Base-by-base conservation (phyloP, 2,888 invertebrate species). In the Tineola bisselliella region DNA sequence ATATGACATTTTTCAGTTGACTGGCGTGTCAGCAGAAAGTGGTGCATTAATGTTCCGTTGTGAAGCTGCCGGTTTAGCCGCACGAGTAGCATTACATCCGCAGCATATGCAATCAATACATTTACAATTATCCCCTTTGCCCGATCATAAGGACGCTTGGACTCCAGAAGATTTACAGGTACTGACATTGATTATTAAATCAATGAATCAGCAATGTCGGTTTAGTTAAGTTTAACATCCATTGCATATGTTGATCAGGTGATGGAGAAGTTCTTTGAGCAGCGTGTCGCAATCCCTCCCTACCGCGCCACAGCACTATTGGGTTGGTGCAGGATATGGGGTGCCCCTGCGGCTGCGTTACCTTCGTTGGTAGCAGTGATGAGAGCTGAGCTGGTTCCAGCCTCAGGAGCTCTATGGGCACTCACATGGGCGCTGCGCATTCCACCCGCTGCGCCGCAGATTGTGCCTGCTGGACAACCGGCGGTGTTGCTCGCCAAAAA, bases 321-420 rank as follows among this genome's bases (percentile, higher is more conserved):
- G 66, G 95, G 96, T 18, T 97, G 97, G 84, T 92, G 93, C 62
- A 91, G 92, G 63, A 91, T 96, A 77, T 87, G 97, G 70, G 94
- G 93, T 72, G 93, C 95, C 59, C 96, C 96, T 4, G 90, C 91
- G 25, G 93, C 93, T 66, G 95, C 97, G 62, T 90, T 98, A 62
- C 95, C 96, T 71, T 96, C 98, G 79, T 95, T 96, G 73, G 92
- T 97, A 67, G 94, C 97, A 78, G 92, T 97, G 62, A 94, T 95
- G 92, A 77, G 88, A 62, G 81, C 83, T 8, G 90, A 90, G 71
- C 84, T 92, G 64, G 90, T 90, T 74, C 82, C 91, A 66, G 77
- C 72, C 25, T 71, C 77, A 67, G 75, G 77, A 44, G 77, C 81
- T 67, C 94, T 94, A 70, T 98, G 98, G 98, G 90, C 92, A 56